Base-by-base conservation (phyloP, 2,888 invertebrate genomes). In the Xanthostigma xanthostigma region DNA sequence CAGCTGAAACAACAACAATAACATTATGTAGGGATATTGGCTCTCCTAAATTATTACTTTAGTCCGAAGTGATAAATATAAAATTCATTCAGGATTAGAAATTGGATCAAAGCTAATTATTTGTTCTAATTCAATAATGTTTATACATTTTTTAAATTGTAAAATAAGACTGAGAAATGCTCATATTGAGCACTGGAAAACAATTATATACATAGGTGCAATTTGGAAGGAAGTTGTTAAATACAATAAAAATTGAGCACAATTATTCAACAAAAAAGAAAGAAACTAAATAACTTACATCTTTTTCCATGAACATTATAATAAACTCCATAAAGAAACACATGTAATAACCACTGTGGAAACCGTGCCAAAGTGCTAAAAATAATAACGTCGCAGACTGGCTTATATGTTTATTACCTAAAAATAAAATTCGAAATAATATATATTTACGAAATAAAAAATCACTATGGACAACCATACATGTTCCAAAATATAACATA, bases 321-420 rank as follows among this genome's bases (percentile, higher is more conserved):
- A 89, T 68, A 62, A 93, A 95, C 63, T 97, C 97, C 66, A 92
- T 81, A 49, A 88, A 75, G 72, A 97, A 97, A 42, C 88, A 85
- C 60, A 89, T 72, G 63, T 94, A 97, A 62, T 98, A 98, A 1
- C 97, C 96, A 9, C 87, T 81, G 62, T 92, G 87, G 46, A 91
- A 80, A 10, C 97, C 97, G 66, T 97, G 97, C 97, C 97, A 97
- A 0, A 94, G 61, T 0, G 97, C 93, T 38, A 98, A 75, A 68
- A 95, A 97, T 1, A 79, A 49, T 39, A 98, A 69, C 0, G 95
- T 88, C 1, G 78, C 73, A 1, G 79, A 70, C 65, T 97, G 96
- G 53, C 95, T 95, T 2, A 81, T 68, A 39, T 74, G 51, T 43
- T 43, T 42, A 13, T 43, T 48, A 13, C 35, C 46, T 46, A 17